Conservation (phyloP, 2,797 vertebrate species). For the Mionectes olivaceus region DNA sequence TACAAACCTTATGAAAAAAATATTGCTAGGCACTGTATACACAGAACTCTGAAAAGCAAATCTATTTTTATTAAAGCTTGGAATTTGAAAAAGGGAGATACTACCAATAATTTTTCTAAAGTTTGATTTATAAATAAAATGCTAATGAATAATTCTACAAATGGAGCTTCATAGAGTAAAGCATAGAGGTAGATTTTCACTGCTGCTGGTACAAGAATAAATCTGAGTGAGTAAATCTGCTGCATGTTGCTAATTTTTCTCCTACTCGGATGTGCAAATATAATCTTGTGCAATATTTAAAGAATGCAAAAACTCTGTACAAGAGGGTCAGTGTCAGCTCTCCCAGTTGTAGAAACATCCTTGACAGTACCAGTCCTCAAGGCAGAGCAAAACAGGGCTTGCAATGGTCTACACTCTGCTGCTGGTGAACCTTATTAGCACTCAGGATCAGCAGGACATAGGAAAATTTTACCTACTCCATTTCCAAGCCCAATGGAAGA, state of each 20-base stretch:
- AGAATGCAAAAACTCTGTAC: slow-evolving; percentile 7
- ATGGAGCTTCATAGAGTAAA: slow-evolving; percentile 50
- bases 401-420: neutral
- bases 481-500: neutral
- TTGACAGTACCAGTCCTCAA: neutral
- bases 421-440: neutral
- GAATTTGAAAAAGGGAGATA: slow-evolving; percentile 34
- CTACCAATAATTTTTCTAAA: slow-evolving; percentile 54
- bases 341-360: neutral
- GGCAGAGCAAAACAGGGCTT: neutral
- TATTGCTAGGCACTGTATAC: neutral
- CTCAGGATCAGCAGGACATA: neutral
- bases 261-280: slow-evolving; percentile 35
- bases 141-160: slow-evolving; percentile 71
- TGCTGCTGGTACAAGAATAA: slow-evolving; percentile 62
- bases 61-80: slow-evolving; percentile 36
- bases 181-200: slow-evolving; percentile 52
- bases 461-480: neutral
- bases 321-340: neutral
- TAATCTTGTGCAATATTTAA: slow-evolving; percentile 36
- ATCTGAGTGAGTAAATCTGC: slow-evolving; percentile 60
- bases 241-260: slow-evolving; percentile 23
- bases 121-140: slow-evolving; percentile 67
- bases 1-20: slow-evolving; percentile 33
- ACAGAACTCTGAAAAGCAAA: neutral